Conservation (phyloP, 2,113 vertebrate genomes). For the Rhombomys opimus region DNA sequence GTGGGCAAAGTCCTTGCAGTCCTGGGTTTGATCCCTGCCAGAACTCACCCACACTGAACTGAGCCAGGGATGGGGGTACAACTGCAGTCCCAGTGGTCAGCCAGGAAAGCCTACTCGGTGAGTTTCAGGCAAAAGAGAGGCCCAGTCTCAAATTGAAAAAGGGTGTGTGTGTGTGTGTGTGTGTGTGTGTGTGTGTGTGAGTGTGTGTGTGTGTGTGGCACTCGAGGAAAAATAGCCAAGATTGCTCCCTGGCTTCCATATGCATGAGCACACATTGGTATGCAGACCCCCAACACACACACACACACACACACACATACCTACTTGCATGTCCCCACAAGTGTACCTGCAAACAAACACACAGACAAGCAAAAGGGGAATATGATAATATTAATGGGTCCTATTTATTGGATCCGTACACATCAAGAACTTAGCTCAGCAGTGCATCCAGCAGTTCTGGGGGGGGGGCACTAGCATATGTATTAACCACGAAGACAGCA, state of each 20-base stretch:
- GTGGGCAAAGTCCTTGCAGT: background rate
- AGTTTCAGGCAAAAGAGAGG: background rate
- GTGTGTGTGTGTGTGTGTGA: too few species aligned
- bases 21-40: background rate
- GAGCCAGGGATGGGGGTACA: background rate
- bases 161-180: too few species aligned
- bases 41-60: background rate
- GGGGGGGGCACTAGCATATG: background rate
- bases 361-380: background rate
- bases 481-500: background rate
- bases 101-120: too few species aligned
- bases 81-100: background rate
- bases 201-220: background rate
- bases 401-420: background rate
- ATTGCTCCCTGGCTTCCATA: background rate
- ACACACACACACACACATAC: background rate
- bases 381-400: constrained; percentile 3
- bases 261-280: background rate
- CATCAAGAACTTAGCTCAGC: background rate
- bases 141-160: background rate
- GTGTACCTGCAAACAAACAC: background rate
- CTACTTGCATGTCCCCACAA: background rate
- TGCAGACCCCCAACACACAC: background rate
- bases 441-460: background rate
- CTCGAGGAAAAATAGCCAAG: background rate